A percentile compares a stretch with the other conserved stretches of the same genome.
Conservation (phyloP, 2,113 vertebrate genomes). For the Syrrhaptes paradoxus region DNA sequence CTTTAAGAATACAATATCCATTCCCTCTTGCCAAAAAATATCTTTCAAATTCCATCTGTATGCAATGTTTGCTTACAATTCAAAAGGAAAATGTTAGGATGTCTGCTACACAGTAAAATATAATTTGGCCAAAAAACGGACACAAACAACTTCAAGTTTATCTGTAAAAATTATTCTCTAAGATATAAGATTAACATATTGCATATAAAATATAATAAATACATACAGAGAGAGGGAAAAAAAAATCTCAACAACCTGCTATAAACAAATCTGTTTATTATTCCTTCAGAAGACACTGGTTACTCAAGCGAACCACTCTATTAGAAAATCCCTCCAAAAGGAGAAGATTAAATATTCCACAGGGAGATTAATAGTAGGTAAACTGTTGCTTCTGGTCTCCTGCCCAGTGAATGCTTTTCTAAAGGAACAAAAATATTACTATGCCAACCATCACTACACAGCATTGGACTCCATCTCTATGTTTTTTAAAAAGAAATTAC, state of each 20-base stretch:
- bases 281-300: neutral
- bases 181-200: neutral
- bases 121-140: neutral
- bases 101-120: neutral
- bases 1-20: neutral
- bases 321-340: constrained; percentile 30
- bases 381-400: constrained; percentile 34
- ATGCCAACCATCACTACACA: neutral
- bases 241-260: neutral
- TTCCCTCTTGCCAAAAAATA: neutral
- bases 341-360: constrained; percentile 24
- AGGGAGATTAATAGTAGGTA: neutral
- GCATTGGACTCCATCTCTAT: neutral
- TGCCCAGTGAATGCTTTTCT: neutral
- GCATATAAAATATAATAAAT: neutral
- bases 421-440: neutral
- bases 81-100: neutral
- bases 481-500: neutral
- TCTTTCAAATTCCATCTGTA: neutral
- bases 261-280: constrained; percentile 29
- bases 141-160: neutral
- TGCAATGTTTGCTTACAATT: neutral
- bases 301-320: neutral
- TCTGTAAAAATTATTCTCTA: neutral
- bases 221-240: neutral